A percentile compares a stretch with the other conserved stretches of the same genome.
Evolutionary conservation across 1,140 invertebrate species (phyloP).

Genomic region (Anoplophora glabripennis): DNA sequence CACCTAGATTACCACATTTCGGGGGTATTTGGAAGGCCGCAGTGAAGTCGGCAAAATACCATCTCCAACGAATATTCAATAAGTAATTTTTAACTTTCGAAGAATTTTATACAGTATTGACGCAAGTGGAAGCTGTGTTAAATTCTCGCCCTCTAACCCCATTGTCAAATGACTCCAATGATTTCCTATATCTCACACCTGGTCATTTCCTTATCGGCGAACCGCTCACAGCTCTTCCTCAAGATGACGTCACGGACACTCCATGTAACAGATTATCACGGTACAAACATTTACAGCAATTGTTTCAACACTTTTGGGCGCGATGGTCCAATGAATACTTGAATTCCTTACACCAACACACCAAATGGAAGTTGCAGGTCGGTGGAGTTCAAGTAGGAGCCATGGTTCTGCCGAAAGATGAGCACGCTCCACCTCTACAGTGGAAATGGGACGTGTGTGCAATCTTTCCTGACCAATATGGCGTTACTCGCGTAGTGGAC

Average conservation of each 20-base stretch:
- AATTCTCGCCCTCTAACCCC: conserved; percentile 47
- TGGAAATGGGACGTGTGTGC: too few species aligned
- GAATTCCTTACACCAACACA: conserved; percentile 23
- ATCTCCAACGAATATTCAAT: conserved; percentile 1
- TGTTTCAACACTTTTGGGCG: conserved; percentile 32
- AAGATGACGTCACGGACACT: conserved; percentile 26
- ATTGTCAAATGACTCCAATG: conserved; percentile 39
- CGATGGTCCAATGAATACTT: conserved; percentile 36
- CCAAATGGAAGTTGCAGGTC: conserved; percentile 22
- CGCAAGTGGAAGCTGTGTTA: conserved; percentile 40
- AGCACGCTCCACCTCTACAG: too few species aligned
- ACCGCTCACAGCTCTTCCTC: conserved; percentile 40
- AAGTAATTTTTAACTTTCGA: conserved; percentile 12
- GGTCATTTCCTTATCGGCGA: conserved; percentile 41
- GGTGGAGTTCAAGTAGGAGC: too few species aligned
- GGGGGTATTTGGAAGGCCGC: conserved; percentile 12
- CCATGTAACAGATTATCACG: conserved; percentile 22
- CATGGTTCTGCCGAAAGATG: too few species aligned
- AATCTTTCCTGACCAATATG: too few species aligned
- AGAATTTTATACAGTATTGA: conserved; percentile 32
- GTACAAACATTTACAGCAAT: conserved; percentile 34
- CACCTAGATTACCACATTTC: conserved; percentile 11
- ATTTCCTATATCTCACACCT: conserved; percentile 38
- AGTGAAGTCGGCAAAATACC: conserved; percentile 6
- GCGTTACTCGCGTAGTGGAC: too few species aligned